A percentile compares a stretch with the other conserved stretches of the same genome.
Evolutionary conservation across 2,797 vertebrate genomes (phyloP).

Genomic region (Rhabdophis nuchalis): DNA sequence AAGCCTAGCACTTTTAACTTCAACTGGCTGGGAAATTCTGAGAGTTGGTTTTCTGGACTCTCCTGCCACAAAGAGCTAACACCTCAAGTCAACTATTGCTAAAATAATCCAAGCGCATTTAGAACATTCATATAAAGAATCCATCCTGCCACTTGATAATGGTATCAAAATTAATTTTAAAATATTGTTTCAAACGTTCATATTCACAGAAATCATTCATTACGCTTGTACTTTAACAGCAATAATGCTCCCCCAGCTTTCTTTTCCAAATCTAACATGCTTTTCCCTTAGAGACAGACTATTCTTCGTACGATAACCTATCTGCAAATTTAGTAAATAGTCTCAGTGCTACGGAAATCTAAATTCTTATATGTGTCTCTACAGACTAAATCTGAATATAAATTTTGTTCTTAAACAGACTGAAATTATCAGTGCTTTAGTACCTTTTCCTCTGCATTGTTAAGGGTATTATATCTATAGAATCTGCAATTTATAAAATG

Average conservation of each 20-base stretch:
- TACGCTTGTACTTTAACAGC: background rate
- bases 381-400: conserved; percentile 56
- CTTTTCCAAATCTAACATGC: conserved; percentile 20
- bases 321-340: conserved; percentile 57
- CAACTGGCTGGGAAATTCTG: background rate
- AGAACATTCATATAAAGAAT: background rate
- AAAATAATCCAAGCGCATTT: background rate
- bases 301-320: conserved; percentile 34
- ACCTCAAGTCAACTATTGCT: background rate
- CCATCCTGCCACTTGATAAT: background rate
- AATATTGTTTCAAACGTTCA: background rate
- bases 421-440: conserved; percentile 60
- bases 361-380: conserved; percentile 58
- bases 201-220: background rate
- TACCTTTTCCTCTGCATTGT: conserved; percentile 56
- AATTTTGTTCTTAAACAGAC: conserved; percentile 59
- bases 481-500: conserved; percentile 63
- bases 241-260: background rate
- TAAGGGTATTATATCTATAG: conserved; percentile 55
- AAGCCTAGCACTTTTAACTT: background rate
- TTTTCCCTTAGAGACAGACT: conserved; percentile 38
- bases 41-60: background rate
- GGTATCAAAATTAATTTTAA: background rate
- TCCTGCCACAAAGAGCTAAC: background rate
- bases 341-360: conserved; percentile 54